These are phyloP conservation scores for Pollicipes pollicipes DNA, from an alignment of 1,140 invertebrate species.

Conservation along the genomic window DNA sequence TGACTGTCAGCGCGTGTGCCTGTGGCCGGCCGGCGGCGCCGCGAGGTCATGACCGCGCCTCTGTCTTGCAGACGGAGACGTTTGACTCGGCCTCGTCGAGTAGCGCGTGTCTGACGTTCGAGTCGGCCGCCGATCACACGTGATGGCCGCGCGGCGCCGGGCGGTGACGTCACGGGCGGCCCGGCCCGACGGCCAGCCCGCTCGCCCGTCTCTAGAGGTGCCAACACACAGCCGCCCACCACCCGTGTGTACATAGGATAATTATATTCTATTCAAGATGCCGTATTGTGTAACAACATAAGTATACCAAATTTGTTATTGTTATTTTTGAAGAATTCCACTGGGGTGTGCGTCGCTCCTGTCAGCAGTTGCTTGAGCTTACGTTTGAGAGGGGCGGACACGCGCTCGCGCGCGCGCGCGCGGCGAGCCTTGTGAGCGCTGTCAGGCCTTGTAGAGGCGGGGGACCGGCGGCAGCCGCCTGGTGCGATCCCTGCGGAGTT, in stretches of 20 bases:
- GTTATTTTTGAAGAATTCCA: constrained; percentile 2
- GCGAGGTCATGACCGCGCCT: background rate
- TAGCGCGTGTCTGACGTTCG: background rate
- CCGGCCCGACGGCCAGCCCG: no score
- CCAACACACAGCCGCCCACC: background rate
- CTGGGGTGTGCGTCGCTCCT: background rate
- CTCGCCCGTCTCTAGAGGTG: background rate
- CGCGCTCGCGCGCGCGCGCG: no score
- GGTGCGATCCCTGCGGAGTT: background rate
- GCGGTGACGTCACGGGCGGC: no score
- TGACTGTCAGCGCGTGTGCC: no score
- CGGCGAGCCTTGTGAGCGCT: no score
- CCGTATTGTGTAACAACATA: background rate
- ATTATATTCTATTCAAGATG: background rate
- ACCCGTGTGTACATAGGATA: background rate
- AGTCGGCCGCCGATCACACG: background rate
- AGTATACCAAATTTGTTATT: constrained; percentile 2
- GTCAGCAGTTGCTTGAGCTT: background rate
- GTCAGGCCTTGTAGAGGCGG: background rate
- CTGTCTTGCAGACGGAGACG: background rate
- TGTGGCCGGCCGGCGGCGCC: no score
- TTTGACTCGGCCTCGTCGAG: background rate
- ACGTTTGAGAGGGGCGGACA: background rate
- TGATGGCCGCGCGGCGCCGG: background rate
- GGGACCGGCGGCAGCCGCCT: no score